Evolutionary conservation across 64 coral and sea anemone genomes (phyloP), one percentile per base, ranked within the genome.

Genomic region (Stylophora pistillata): DNA sequence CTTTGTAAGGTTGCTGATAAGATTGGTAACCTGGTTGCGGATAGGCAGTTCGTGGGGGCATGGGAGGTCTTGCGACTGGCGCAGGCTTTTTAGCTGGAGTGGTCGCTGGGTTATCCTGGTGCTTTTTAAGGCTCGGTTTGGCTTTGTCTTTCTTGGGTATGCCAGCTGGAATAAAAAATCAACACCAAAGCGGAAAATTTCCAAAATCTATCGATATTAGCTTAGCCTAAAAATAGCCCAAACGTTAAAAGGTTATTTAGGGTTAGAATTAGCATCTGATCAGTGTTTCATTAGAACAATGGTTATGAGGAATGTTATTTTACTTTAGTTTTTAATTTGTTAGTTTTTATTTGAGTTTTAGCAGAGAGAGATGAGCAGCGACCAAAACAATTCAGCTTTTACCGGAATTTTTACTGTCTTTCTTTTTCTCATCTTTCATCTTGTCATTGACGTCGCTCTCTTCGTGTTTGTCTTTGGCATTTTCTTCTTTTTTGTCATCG

Each of bases 341-440:
- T 60, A 60, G 13, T 60, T 15, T 68, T 68, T 68, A 7, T 10
- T 5, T 25, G 10, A 68, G 64, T 25, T 9, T n/a, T 25, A 9
- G 5, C 5, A 10, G n/a, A n/a, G 21, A 25, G n/a, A 68, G 26
- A 26, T 68, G 23, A 25, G 26, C 12, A 26, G 21, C 26, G 23
- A n/a, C 26, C n/a, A n/a, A 68, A 21, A 25, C 64, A 28, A 68
- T 68, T 77, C 89, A 23, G 52, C 16, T 87, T 79, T 73, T 69
- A 47, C 9, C 25, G 26, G 31, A 15, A 73, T 82, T 52, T 79
- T 62, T 13, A 76, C 72, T 66, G 53, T 87, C 75, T 79, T 78
- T 87, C 58, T 77, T 88, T 79, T 74, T 88, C 47, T 89, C 85
- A 16, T 91, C 30, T 56, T 89, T 15, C 33, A 79, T 29, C 20